Evolutionary conservation across 2,797 vertebrate species (phyloP).

Genomic region (Hozukius guyotensis): DNA sequence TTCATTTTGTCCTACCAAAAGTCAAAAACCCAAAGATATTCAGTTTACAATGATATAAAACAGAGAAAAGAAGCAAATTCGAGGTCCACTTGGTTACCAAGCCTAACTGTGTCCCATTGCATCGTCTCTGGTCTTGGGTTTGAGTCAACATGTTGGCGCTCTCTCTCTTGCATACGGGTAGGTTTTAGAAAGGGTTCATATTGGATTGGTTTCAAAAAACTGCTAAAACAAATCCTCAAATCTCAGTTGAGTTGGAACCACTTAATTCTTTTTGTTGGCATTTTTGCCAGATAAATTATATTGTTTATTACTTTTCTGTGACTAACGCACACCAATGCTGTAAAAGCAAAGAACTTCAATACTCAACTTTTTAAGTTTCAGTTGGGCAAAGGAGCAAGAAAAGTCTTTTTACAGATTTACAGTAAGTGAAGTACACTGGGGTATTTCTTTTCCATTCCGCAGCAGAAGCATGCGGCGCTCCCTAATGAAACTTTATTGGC

Average conservation of each 20-base stretch:
- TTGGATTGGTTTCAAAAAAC: background rate
- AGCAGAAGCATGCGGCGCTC: conserved; percentile 49
- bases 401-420: conserved; percentile 20
- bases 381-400: background rate
- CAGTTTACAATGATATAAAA: background rate
- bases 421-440: conserved; percentile 28
- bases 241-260: background rate
- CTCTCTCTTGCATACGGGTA: too few species aligned
- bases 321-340: background rate
- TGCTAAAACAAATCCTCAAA: background rate
- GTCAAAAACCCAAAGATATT: too few species aligned
- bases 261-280: background rate
- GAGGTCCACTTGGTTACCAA: background rate
- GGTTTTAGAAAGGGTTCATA: too few species aligned
- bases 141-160: too few species aligned
- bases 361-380: background rate
- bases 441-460: conserved; percentile 68
- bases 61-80: background rate
- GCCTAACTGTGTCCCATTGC: background rate
- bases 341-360: background rate
- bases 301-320: background rate
- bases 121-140: too few species aligned
- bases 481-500: conserved; percentile 79
- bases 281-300: background rate
- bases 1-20: background rate